Percentiles rank a stretch among this genome's conserved stretches.
Conservation (phyloP, 64 coral and sea anemone species). For the Stichodactyla helianthus region DNA sequence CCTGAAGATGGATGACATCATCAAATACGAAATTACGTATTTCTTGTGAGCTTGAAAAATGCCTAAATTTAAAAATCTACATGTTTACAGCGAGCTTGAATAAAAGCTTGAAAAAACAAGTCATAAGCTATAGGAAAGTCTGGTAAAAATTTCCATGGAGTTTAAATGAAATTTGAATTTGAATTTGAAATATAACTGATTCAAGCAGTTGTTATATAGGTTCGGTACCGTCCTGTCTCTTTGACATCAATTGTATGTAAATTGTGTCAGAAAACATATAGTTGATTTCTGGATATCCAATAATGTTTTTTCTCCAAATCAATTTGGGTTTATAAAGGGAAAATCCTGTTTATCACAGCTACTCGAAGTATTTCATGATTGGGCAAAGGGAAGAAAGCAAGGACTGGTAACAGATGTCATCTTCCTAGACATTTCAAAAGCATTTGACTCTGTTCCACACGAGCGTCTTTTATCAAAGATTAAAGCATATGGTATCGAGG, state of each 20-base stretch:
- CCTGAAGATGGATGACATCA: too few species aligned
- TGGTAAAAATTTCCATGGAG: too few species aligned
- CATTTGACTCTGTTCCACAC: slow-evolving; percentile 28
- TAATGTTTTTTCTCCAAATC: not conserved
- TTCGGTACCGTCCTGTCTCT: slow-evolving; percentile 14
- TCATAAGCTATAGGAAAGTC: too few species aligned
- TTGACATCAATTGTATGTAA: slow-evolving; percentile 36
- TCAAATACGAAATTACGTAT: too few species aligned
- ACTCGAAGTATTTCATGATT: slow-evolving; percentile 8
- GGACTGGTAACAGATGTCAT: slow-evolving; percentile 3
- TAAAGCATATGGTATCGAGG: not conserved
- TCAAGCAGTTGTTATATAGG: too few species aligned
- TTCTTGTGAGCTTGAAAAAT: too few species aligned
- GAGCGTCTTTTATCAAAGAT: slow-evolving; percentile 3
- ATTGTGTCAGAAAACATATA: slow-evolving; percentile 15
- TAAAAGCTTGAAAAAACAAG: too few species aligned
- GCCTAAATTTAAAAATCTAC: too few species aligned
- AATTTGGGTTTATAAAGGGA: slow-evolving; percentile 21
- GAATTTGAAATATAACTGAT: too few species aligned
- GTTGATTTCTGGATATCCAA: slow-evolving; percentile 28
- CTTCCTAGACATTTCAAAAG: slow-evolving; percentile 30
- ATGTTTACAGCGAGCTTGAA: too few species aligned
- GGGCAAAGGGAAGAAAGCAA: slow-evolving; percentile 16
- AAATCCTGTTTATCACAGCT: slow-evolving; percentile 31
- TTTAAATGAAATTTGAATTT: too few species aligned